Evolutionary conservation across 2,113 vertebrate species (phyloP).

Genomic region (Cinclus mexicanus): DNA sequence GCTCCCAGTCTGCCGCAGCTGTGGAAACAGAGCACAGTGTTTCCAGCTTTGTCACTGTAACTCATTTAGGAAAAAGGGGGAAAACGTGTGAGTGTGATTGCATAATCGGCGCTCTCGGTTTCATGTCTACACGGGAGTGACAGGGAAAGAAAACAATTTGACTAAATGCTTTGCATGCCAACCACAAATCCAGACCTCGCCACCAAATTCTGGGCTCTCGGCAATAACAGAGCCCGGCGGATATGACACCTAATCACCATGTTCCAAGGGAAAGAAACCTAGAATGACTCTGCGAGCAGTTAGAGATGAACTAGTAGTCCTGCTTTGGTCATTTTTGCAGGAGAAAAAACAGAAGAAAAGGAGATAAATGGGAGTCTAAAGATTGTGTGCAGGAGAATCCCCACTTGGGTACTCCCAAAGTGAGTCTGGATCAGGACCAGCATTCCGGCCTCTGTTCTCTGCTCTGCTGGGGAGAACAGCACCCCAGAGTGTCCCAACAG

Average conservation of each 20-base stretch:
- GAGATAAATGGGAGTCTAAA: neutral
- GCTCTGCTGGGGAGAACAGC: neutral
- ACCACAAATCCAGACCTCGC: neutral
- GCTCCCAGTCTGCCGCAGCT: slow-evolving; percentile 3
- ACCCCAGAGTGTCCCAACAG: neutral
- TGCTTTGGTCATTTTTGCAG: neutral
- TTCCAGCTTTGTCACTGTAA: slow-evolving; percentile 8
- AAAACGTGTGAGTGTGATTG: neutral
- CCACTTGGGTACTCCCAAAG: neutral
- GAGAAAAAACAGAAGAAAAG: neutral
- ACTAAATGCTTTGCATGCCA: neutral
- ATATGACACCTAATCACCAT: neutral
- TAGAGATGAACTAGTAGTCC: neutral
- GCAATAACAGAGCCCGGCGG: neutral
- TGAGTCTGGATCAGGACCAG: neutral
- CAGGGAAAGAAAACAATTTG: neutral
- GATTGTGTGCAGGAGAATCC: neutral
- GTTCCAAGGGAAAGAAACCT: neutral
- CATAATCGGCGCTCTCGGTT: neutral
- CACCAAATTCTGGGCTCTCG: neutral
- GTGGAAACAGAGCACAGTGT: neutral
- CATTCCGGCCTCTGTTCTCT: neutral
- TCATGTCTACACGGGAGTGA: neutral
- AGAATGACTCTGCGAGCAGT: neutral
- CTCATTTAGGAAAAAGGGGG: neutral